A percentile compares a stretch with the other conserved stretches of the same genome.
Conservation (phyloP, 2,113 vertebrate species). For the Cheilinus undulatus region DNA sequence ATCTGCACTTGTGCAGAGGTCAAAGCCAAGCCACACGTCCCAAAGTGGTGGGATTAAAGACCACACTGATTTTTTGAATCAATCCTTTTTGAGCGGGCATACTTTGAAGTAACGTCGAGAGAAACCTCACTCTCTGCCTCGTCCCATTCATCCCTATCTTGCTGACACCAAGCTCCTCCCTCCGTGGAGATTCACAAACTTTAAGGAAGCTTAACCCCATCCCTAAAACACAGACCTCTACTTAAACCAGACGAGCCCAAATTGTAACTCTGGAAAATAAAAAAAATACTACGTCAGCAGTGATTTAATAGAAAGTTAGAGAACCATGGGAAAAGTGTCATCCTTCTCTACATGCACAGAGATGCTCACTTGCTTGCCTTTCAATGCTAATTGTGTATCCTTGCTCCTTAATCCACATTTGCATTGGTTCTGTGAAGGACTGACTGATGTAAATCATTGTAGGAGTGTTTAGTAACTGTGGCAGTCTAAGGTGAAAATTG, state of each 20-base stretch:
- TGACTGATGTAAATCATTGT: not conserved
- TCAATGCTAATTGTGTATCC: constrained; percentile 22
- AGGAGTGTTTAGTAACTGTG: constrained; percentile 8
- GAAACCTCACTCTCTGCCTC: constrained; percentile 37
- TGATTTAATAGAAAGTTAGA: constrained; percentile 9
- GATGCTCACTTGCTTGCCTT: not conserved
- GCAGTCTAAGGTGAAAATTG: not conserved
- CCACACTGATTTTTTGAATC: constrained; percentile 36
- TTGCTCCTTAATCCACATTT: too few relatives aligned
- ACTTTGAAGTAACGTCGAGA: constrained; percentile 42
- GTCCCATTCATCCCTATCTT: constrained; percentile 38
- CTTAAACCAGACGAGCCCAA: constrained; percentile 32
- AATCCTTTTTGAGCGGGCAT: constrained; percentile 21
- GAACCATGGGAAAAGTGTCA: constrained; percentile 10
- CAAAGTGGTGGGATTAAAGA: constrained; percentile 41
- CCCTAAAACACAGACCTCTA: constrained; percentile 43
- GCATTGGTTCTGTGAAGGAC: not conserved
- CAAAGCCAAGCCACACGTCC: constrained; percentile 48
- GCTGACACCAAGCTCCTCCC: constrained; percentile 40
- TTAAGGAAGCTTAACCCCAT: constrained; percentile 35
- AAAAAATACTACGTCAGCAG: constrained; percentile 18
- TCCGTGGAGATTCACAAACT: constrained; percentile 34
- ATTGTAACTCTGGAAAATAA: constrained; percentile 35
- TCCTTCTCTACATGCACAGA: not conserved
- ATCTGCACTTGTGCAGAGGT: constrained; percentile 16